Evolutionary conservation across 1,140 invertebrate species (phyloP).

Genomic region (Procambarus clarkii): DNA sequence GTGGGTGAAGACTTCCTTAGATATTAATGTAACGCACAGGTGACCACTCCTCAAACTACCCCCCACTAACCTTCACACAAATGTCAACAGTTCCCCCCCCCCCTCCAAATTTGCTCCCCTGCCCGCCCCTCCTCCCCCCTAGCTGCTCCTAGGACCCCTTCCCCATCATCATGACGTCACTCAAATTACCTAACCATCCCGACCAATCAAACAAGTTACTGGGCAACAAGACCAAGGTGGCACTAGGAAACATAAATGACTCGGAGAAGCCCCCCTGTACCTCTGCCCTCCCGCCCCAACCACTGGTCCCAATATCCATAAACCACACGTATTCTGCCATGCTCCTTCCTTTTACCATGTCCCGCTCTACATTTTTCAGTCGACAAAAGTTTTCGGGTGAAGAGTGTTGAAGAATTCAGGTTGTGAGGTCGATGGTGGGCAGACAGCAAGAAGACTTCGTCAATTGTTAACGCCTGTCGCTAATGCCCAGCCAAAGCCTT

Average conservation of each 20-base stretch:
- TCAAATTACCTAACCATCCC: not conserved
- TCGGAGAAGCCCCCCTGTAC: not conserved
- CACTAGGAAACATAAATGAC: too few relatives aligned
- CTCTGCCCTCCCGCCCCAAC: too few relatives aligned
- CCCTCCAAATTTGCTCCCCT: not conserved
- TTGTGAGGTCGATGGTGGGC: slow-evolving; percentile 29
- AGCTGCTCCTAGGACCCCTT: not conserved
- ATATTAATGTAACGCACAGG: too few relatives aligned
- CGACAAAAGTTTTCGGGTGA: slow-evolving; percentile 49
- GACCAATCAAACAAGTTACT: too few relatives aligned
- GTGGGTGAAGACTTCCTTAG: too few relatives aligned
- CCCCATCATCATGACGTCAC: not conserved
- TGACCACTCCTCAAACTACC: too few relatives aligned
- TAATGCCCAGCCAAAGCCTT: slow-evolving; percentile 22
- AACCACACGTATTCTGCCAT: slow-evolving; percentile 1
- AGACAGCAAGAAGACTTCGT: slow-evolving; percentile 9
- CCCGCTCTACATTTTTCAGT: slow-evolving; percentile 30
- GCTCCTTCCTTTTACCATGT: slow-evolving; percentile 43
- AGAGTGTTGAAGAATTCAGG: slow-evolving; percentile 29
- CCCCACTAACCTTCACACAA: too few relatives aligned
- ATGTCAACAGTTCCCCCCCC: not conserved
- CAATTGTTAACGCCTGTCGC: not conserved
- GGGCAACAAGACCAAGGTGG: too few relatives aligned
- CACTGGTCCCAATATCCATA: not conserved
- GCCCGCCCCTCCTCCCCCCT: not conserved